Conservation (phyloP, 2,113 vertebrate species). For the Podocnemis expansa region DNA sequence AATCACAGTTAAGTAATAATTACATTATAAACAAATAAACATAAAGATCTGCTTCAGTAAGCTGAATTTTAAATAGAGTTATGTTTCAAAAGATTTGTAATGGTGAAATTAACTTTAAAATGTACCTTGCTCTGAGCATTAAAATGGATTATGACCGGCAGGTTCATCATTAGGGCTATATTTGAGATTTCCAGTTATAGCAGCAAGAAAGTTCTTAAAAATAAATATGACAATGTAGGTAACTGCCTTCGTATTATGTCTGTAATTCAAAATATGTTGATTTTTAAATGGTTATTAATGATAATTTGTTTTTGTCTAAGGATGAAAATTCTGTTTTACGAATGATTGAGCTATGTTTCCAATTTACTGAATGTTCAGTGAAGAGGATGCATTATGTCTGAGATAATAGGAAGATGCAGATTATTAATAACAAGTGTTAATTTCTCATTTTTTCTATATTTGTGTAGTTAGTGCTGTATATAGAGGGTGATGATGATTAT, state of each 20-base stretch:
- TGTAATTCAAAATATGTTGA: not conserved
- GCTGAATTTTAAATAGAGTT: not conserved
- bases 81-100: not conserved
- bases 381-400: not conserved
- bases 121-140: not conserved
- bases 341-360: not conserved
- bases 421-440: not conserved
- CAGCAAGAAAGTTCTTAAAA: not conserved
- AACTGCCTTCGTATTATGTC: not conserved
- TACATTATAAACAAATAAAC: not conserved
- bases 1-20: not conserved
- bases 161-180: not conserved
- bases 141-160: not conserved
- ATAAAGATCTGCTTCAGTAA: not conserved
- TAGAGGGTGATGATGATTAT: not conserved
- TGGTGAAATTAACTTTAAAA: not conserved
- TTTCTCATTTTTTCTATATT: not conserved
- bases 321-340: not conserved
- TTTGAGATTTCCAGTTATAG: not conserved
- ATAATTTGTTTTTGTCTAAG: not conserved
- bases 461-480: not conserved
- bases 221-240: not conserved
- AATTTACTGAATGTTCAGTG: not conserved
- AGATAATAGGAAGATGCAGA: not conserved
- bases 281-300: not conserved